These are phyloP conservation scores for Steatornis caripensis DNA, from an alignment of 2,113 vertebrate genomes.

Conservation along the genomic window DNA sequence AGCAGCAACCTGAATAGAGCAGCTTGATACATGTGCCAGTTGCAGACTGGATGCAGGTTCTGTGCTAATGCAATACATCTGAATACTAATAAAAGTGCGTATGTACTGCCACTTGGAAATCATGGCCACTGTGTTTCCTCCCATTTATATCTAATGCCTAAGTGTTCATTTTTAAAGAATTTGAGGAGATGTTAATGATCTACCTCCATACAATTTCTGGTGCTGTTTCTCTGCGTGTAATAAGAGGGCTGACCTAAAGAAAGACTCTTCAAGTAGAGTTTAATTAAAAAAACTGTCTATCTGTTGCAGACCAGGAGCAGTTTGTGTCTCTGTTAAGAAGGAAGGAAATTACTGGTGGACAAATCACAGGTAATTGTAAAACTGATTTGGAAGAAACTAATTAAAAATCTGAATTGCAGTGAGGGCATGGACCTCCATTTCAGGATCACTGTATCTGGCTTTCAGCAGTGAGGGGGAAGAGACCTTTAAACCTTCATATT, in stretches of 20 bases:
- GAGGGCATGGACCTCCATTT: not conserved
- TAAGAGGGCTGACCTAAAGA: not conserved
- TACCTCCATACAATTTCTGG: not conserved
- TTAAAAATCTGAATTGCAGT: not conserved
- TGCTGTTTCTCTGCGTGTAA: not conserved
- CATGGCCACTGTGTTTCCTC: not conserved
- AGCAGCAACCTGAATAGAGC: conserved; percentile 70
- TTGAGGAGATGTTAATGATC: not conserved
- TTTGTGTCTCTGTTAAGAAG: not conserved
- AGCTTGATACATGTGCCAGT: conserved; percentile 2
- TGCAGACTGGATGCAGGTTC: not conserved
- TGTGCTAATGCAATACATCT: not conserved
- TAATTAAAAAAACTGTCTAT: not conserved
- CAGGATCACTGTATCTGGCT: not conserved
- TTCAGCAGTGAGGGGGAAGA: not conserved
- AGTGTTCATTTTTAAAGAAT: not conserved
- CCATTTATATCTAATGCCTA: not conserved
- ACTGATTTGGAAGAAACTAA: not conserved
- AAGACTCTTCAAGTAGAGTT: not conserved
- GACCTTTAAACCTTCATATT: not conserved
- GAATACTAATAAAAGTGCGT: conserved; percentile 7
- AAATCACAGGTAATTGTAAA: conserved; percentile 28
- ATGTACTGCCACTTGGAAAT: not conserved
- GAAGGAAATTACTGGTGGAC: not conserved
- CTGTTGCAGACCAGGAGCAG: not conserved